These are phyloP conservation scores for Alethe diademata DNA, from an alignment of 2,113 vertebrate genomes.

Conservation along the genomic window DNA sequence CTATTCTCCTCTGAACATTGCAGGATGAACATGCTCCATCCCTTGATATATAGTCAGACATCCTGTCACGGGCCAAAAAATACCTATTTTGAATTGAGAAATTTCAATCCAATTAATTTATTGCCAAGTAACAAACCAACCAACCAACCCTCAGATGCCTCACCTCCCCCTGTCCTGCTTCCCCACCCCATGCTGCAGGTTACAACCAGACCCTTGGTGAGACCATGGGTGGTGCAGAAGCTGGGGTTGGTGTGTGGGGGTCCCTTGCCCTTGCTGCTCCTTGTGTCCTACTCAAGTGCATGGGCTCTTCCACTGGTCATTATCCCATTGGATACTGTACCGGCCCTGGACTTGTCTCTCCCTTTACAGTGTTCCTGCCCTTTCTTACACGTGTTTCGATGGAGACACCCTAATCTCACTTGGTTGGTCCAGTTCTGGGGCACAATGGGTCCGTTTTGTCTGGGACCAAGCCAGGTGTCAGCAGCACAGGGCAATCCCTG, in stretches of 20 bases:
- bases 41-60: neutral
- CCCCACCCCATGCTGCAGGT: neutral
- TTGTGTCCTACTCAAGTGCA: neutral
- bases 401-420: neutral
- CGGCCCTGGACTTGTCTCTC: neutral
- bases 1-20: neutral
- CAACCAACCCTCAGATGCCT: neutral
- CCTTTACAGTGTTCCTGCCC: neutral
- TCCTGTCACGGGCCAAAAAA: neutral
- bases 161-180: neutral
- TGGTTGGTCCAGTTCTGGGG: neutral
- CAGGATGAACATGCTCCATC: neutral
- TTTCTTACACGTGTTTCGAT: neutral
- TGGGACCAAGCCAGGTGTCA: neutral
- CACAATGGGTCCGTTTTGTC: neutral
- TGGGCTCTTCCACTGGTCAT: neutral
- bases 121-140: neutral
- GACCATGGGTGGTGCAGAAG: neutral
- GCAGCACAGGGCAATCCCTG: neutral
- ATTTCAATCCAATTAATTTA: neutral
- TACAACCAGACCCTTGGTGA: neutral
- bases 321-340: neutral
- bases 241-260: accelerated
- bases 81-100: neutral
- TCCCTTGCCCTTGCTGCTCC: neutral